Percentiles rank a stretch among this genome's conserved stretches.
Conservation (phyloP, 2,113 vertebrate species). For the Chrysemys picta region DNA sequence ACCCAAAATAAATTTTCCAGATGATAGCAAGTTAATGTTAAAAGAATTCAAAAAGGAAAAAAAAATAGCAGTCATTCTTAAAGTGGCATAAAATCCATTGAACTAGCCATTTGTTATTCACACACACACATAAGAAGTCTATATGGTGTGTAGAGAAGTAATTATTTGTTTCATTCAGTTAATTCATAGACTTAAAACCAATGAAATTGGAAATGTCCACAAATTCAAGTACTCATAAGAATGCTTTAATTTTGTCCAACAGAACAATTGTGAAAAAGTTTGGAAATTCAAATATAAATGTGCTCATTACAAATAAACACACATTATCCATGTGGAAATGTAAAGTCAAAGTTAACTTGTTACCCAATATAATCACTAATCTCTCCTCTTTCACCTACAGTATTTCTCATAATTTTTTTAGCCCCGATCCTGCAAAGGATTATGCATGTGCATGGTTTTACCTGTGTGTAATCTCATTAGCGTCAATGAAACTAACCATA, state of each 20-base stretch:
- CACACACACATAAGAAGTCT: background rate
- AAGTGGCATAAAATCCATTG: fast-evolving
- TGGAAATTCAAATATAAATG: background rate
- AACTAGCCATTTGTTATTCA: background rate
- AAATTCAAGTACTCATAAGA: no score
- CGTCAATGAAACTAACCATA: background rate
- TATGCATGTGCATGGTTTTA: background rate
- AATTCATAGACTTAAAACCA: background rate
- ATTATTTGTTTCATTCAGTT: background rate
- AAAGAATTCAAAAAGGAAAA: background rate
- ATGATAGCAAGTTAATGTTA: background rate
- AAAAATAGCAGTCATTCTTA: background rate
- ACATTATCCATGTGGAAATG: background rate
- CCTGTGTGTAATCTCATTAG: background rate
- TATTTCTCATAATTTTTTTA: background rate
- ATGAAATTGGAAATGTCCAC: no score
- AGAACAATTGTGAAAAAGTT: background rate
- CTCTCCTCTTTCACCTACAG: background rate
- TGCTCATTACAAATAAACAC: background rate
- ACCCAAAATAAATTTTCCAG: background rate
- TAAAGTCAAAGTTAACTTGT: background rate
- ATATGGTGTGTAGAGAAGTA: background rate
- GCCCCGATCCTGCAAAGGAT: background rate
- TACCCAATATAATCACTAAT: background rate
- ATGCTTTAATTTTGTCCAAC: background rate